These are phyloP conservation scores for Ceyx melanurus DNA, from an alignment of 2,113 vertebrate genomes.

Conservation along the genomic window DNA sequence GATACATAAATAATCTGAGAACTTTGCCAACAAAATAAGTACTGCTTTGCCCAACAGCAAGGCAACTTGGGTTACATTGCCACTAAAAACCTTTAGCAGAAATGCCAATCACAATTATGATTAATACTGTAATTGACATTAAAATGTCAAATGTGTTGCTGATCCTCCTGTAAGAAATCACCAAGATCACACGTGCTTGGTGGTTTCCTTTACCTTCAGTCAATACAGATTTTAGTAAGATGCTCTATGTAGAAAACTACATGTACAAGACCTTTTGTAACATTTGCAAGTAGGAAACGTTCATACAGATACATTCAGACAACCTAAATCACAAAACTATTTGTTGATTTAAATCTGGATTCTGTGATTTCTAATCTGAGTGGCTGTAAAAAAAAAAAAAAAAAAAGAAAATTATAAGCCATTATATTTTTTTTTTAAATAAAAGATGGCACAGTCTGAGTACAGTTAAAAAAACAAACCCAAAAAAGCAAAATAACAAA, in stretches of 20 bases:
- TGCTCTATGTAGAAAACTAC: background rate
- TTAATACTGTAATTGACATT: constrained; percentile 1
- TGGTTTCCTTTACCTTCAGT: background rate
- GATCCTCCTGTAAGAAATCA: background rate
- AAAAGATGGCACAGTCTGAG: background rate
- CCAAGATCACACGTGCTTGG: background rate
- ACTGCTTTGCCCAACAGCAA: constrained; percentile 35
- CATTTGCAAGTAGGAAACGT: background rate
- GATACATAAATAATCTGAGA: background rate
- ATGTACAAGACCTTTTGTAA: background rate
- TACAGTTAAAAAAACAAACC: constrained; percentile 9
- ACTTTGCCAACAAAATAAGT: constrained; percentile 16
- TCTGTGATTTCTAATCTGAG: background rate
- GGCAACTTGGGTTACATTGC: background rate
- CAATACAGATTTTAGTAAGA: background rate
- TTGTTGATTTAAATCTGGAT: background rate
- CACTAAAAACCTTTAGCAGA: constrained; percentile 6
- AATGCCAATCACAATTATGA: constrained; percentile 40
- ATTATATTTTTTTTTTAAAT: background rate
- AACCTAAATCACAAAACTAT: background rate
- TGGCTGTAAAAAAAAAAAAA: background rate
- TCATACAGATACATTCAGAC: background rate
- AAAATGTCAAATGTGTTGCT: background rate
- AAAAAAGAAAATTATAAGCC: background rate
- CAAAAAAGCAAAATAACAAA: too few relatives aligned